Evolutionary conservation across 2,888 invertebrate species (phyloP), one percentile per base, ranked within the genome.

Genomic region (Emmelina monodactyla): DNA sequence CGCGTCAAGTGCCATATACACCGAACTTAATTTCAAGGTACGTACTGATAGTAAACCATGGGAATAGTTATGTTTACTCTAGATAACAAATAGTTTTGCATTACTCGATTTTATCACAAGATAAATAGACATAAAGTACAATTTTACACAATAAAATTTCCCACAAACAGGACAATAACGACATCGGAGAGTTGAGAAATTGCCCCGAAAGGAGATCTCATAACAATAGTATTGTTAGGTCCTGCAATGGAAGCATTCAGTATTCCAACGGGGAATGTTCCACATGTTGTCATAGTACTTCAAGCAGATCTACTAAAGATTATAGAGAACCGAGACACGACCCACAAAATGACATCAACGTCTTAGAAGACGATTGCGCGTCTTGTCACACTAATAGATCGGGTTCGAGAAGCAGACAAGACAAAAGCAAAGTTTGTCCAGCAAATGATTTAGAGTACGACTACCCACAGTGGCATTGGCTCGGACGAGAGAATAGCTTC

Each of bases 21-120:
- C 78, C 47, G 78, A 79, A 65, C 78, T 79, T 62, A 79, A 78
- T 61, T 79, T 75, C 65, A 78, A 79, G 78, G 78, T 78, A 71
- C 41, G 46, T 44, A 40, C n/a, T 51, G 75, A 76, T 76, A 76
- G 72, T 62, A 51, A 50, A 54, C 62, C 35, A 50, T 60, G 58
- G 51, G 58, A 60, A 58, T 42, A 41, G 44, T 16, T 44, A 43
- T 56, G 53, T 56, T 55, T 50, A 50, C 46, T 44, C 43, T 41
- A 47, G 60, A 61, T 66, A 62, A 52, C 44, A 41, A n/a, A n/a
- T n/a, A n/a, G n/a, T n/a, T n/a, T n/a, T n/a, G n/a, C n/a, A 46
- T n/a, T n/a, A n/a, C n/a, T n/a, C n/a, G n/a, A n/a, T n/a, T n/a
- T n/a, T n/a, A n/a, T n/a, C n/a, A n/a, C n/a, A n/a, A n/a, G n/a